Evolutionary conservation across 2,888 invertebrate genomes (phyloP), one percentile per base, ranked within the genome.

Genomic region (Miltochrista miniata): DNA sequence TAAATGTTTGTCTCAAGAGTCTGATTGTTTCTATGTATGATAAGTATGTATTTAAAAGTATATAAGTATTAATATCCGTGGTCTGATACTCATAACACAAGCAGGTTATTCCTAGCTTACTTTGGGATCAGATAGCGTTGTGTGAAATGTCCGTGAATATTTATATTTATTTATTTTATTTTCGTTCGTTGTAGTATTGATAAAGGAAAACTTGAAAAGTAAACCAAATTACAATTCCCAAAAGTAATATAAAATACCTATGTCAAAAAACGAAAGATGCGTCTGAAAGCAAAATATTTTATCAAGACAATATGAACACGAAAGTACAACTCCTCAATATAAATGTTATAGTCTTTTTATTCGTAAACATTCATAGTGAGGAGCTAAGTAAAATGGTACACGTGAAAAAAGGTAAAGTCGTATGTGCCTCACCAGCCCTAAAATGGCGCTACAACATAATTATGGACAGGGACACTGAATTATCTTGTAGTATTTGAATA

Each of bases 391-490:
- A 67, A 50, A 51, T 36, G 45, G 58, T 18, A 40, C 43, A 45
- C 54, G 58, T 56, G 61, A 55, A 79, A 79, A 76, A 70, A 79
- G 74, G 69, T 54, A 51, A 71, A 70, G 70, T 79, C 77, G 74
- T 80, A 71, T 64, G 51, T 51, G 68, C 71, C 63, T 77, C 78
- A 79, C 76, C 70, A 54, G 48, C 24, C 61, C 69, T 81, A 82
- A 82, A 74, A 81, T 77, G 77, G 63, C 61, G 70, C 71, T 61
- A 59, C 62, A 43, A 65, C 65, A 61, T 68, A 64, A 68, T 67
- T 65, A 61, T 50, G 48, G 56, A 37, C 12, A 30, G 34, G 3
- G 18, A 34, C 42, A 18, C 3, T 10, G 33, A 45, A 48, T 45
- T 51, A 36, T 40, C 35, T 13, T 39, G 35, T 42, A 34, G 11